A percentile compares a stretch with the other conserved stretches of the same genome.
phyloP scores from a whole-genome alignment of 2,888 invertebrate species.

The Pristionchus mayeri region DNA sequence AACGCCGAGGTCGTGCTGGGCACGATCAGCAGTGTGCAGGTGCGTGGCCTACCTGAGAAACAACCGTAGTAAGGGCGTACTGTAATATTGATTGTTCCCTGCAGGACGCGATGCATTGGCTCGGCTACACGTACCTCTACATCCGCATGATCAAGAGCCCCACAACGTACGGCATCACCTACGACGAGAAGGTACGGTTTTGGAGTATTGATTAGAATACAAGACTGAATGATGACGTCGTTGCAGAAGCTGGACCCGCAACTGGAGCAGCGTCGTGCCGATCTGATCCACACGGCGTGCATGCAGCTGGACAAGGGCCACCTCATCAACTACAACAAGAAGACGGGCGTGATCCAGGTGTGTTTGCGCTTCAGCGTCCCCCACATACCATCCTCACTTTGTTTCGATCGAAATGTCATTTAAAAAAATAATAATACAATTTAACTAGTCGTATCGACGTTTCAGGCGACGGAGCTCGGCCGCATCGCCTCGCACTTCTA shows the following conservation, averaged over 20 bases:
- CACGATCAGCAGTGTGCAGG: constrained; percentile 46
- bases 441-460: too few species aligned
- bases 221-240: too few species aligned
- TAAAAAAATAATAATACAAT: background rate
- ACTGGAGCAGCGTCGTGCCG: constrained; percentile 91
- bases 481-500: constrained; percentile 98
- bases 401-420: too few species aligned
- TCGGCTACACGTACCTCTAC: constrained; percentile 96
- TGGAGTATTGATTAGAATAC: too few species aligned
- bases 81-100: background rate
- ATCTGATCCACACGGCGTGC: constrained; percentile 95
- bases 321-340: constrained; percentile 94
- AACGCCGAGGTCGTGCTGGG: constrained; percentile 86
- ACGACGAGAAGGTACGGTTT: constrained; percentile 66
- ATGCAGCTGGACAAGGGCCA: constrained; percentile 91
- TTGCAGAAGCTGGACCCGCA: constrained; percentile 85
- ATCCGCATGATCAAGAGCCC: constrained; percentile 94
- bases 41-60: background rate
- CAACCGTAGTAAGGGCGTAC: too few species aligned
- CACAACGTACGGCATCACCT: constrained; percentile 87
- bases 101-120: constrained; percentile 90
- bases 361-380: background rate
- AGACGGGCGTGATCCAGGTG: constrained; percentile 87
- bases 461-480: constrained; percentile 92
- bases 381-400: too few species aligned